phyloP scores from a whole-genome alignment of 2,888 invertebrate genomes.

The Lacanobia oleracea region DNA sequence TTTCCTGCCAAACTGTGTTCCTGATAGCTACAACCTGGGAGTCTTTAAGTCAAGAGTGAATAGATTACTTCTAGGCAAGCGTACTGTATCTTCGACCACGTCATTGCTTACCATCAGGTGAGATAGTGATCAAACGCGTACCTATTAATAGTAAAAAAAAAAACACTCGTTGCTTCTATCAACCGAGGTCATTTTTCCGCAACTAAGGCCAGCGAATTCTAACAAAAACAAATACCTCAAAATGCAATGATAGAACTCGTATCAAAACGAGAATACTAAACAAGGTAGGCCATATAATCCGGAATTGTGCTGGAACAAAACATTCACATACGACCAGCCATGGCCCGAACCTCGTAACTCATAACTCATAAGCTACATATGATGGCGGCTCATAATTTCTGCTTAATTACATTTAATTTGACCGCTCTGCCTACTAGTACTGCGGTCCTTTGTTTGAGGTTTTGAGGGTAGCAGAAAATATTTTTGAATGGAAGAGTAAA shows the following conservation, averaged over 20 bases:
- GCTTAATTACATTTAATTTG: conserved; percentile 61
- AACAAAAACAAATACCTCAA: conserved; percentile 6
- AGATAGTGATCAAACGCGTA: too few species aligned
- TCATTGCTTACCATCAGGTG: too few species aligned
- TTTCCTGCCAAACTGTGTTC: too few species aligned
- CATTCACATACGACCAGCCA: conserved; percentile 3
- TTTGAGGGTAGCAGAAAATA: not conserved
- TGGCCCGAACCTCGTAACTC: conserved; percentile 13
- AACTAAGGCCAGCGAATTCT: not conserved
- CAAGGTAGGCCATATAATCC: conserved; percentile 8
- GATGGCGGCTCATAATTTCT: conserved; percentile 49
- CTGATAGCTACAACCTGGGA: too few species aligned
- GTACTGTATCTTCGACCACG: too few species aligned
- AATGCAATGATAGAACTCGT: not conserved
- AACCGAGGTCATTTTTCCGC: not conserved
- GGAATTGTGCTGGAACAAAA: conserved; percentile 9
- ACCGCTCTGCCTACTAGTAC: conserved; percentile 12
- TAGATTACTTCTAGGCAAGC: too few species aligned
- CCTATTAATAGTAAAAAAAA: too few species aligned
- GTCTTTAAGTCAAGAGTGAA: too few species aligned
- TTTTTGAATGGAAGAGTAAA: not conserved
- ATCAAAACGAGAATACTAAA: conserved; percentile 17
- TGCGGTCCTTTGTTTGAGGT: conserved; percentile 7
- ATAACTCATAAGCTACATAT: conserved; percentile 44
- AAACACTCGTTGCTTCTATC: not conserved